These are phyloP conservation scores for Xanthostigma xanthostigma DNA, from an alignment of 2,888 invertebrate species.

Conservation along the genomic window DNA sequence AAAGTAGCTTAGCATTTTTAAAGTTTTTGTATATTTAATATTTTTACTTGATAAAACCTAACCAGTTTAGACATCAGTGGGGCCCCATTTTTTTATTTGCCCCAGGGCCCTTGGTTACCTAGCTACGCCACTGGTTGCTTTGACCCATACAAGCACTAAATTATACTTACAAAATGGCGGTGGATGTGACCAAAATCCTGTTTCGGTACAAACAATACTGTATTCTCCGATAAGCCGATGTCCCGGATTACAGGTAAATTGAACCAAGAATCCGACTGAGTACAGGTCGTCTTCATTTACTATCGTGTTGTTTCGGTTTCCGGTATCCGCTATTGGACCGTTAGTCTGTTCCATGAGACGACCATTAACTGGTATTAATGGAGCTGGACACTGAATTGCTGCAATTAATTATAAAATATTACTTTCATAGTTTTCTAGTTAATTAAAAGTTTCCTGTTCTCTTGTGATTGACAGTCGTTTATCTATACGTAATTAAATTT, in stretches of 20 bases:
- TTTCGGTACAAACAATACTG: constrained; percentile 74
- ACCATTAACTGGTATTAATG: constrained; percentile 57
- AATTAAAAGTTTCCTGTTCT: background rate
- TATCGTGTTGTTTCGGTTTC: constrained; percentile 15
- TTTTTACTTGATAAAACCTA: no score
- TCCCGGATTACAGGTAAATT: constrained; percentile 56
- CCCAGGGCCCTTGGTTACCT: no score
- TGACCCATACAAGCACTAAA: no score
- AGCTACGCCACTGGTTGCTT: no score
- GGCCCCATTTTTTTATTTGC: no score
- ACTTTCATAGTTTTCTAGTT: background rate
- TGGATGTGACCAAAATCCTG: constrained; percentile 76
- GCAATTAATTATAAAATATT: constrained; percentile 12
- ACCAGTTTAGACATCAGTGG: no score
- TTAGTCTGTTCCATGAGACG: constrained; percentile 38
- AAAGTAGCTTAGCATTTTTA: no score
- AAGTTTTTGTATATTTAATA: no score
- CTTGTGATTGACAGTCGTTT: no score
- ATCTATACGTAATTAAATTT: no score
- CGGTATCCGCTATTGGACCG: constrained; percentile 34
- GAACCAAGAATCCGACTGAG: constrained; percentile 66
- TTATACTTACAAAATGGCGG: constrained; percentile 58
- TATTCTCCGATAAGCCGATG: constrained; percentile 60
- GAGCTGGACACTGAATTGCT: constrained; percentile 74
- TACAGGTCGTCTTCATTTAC: constrained; percentile 28